Evolutionary conservation across 2,797 vertebrate species (phyloP).

Genomic region (Geotrypetes seraphini): DNA sequence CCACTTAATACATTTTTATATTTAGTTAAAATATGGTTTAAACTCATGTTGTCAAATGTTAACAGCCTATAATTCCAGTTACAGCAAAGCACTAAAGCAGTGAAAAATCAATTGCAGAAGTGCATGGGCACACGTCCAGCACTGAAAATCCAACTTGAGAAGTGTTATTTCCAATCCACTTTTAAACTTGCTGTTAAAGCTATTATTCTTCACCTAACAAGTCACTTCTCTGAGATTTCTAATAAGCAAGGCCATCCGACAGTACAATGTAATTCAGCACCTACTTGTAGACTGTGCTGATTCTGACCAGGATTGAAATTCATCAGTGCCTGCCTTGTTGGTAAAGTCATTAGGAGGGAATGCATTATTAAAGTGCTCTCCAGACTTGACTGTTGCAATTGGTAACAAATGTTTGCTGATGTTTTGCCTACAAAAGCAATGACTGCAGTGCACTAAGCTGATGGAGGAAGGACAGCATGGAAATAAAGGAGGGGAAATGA

Average conservation of each 20-base stretch:
- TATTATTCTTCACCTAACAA: slow-evolving; percentile 17
- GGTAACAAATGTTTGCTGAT: slow-evolving; percentile 37
- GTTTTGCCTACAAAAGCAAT: slow-evolving; percentile 17
- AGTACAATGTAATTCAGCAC: slow-evolving; percentile 17
- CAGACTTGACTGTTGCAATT: slow-evolving; percentile 31
- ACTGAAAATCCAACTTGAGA: slow-evolving; percentile 12
- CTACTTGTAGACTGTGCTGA: slow-evolving; percentile 12
- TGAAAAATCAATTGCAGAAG: slow-evolving; percentile 4
- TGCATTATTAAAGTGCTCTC: slow-evolving; percentile 42
- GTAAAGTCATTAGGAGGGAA: slow-evolving; percentile 42
- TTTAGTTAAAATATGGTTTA: too few relatives aligned
- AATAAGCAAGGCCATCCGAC: slow-evolving; percentile 12
- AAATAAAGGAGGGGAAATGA: too few relatives aligned
- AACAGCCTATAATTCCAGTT: too few relatives aligned
- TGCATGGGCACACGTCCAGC: slow-evolving; percentile 5
- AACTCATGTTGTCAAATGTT: too few relatives aligned
- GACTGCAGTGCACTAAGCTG: slow-evolving; percentile 3
- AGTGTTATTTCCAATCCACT: slow-evolving; percentile 9
- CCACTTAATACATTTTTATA: too few relatives aligned
- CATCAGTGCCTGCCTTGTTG: slow-evolving; percentile 34
- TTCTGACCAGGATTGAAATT: slow-evolving; percentile 33
- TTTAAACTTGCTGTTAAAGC: slow-evolving; percentile 13
- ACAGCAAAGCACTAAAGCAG: background rate
- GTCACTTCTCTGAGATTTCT: slow-evolving; percentile 13
- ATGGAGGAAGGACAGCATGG: background rate